Percentiles rank a stretch among this genome's conserved stretches.
These are phyloP conservation scores for Stictocephala bisonia DNA, from an alignment of 2,888 invertebrate species.

Conservation along the genomic window DNA sequence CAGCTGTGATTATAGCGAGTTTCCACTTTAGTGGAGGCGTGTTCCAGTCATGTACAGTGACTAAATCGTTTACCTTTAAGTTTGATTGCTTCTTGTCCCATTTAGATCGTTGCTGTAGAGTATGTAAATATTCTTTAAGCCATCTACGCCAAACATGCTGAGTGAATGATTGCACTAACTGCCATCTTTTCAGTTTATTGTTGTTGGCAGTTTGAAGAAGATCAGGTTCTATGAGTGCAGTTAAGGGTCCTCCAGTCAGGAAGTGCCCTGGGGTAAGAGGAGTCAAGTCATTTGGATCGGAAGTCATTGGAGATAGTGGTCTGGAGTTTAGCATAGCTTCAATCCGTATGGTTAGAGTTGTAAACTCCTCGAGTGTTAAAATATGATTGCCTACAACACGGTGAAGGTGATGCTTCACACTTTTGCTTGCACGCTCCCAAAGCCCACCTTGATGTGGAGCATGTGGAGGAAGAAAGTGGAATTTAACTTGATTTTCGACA, in stretches of 20 bases:
- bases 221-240: conserved; percentile 48
- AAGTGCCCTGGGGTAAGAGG: conserved; percentile 61
- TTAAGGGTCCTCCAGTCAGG: conserved; percentile 58
- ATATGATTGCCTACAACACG: conserved; percentile 51
- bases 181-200: conserved; percentile 57
- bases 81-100: no score
- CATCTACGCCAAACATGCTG: conserved; percentile 59
- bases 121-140: no score
- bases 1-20: no score
- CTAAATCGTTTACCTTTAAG: no score
- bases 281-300: conserved; percentile 53
- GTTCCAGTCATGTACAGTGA: no score
- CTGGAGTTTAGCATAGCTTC: conserved; percentile 60
- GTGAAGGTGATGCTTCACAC: conserved; percentile 58
- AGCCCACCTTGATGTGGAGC: conserved; percentile 54
- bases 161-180: conserved; percentile 55
- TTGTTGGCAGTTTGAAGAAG: no score
- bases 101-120: no score
- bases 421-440: conserved; percentile 60
- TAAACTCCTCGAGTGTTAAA: conserved; percentile 59
- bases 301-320: conserved; percentile 57
- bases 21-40: no score
- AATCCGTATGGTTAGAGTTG: conserved; percentile 56
- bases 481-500: neutral
- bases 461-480: no score